These are phyloP conservation scores for Cydia fagiglandana DNA, from an alignment of 1,140 invertebrate species.

Conservation along the genomic window DNA sequence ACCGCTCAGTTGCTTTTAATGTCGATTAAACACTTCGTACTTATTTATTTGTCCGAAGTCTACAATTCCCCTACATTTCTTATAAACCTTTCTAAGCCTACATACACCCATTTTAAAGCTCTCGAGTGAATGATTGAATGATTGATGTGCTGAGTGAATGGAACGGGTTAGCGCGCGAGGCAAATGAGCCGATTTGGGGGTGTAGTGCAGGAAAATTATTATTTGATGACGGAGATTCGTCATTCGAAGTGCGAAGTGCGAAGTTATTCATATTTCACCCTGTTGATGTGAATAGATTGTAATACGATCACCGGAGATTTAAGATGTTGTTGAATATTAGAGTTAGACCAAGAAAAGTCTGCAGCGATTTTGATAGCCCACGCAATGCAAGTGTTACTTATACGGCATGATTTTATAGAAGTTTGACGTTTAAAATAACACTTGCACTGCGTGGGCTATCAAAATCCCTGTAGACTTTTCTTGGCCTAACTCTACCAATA, in stretches of 20 bases:
- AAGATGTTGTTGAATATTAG: too few species aligned
- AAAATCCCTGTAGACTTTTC: too few species aligned
- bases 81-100: background rate
- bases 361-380: too few species aligned
- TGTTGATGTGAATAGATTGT: background rate
- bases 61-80: background rate
- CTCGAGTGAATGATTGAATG: conserved; percentile 7
- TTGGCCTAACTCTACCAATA: too few species aligned
- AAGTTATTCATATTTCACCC: background rate
- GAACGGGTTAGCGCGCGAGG: conserved; percentile 1
- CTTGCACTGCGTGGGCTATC: too few species aligned
- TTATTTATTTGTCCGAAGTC: background rate
- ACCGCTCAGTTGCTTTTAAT: background rate
- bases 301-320: too few species aligned
- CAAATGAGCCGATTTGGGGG: conserved; percentile 17
- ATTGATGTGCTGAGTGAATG: background rate
- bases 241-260: background rate
- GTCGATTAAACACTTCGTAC: background rate
- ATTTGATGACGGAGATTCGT: conserved; percentile 1
- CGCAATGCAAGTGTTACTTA: too few species aligned
- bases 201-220: conserved; percentile 3
- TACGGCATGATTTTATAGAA: too few species aligned
- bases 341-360: too few species aligned
- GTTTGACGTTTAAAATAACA: too few species aligned
- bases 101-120: background rate